Evolutionary conservation across 2,113 vertebrate genomes (phyloP), one percentile per base, ranked within the genome.

Genomic region (Cnemophilus loriae): DNA sequence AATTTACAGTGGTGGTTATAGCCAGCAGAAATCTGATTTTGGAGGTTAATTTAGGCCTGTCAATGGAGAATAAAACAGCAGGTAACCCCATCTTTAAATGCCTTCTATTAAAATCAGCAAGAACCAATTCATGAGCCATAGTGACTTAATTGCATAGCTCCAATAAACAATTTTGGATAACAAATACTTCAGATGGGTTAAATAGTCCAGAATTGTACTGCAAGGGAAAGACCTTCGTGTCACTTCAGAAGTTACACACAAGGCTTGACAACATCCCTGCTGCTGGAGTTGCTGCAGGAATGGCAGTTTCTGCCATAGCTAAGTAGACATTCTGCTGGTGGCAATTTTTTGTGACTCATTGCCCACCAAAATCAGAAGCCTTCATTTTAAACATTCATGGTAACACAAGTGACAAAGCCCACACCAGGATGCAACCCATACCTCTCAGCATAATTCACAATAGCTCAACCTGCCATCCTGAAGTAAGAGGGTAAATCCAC

Each of bases 51-150:
- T 83, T 67, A 77, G 56, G 47, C 27, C 39, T 80, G 68, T 64
- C 96, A 86, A 6, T 10, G 7, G 35, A 93, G 30, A 90, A 73
- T 74, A 77, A 96, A 93, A 67, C 68, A 91, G 39, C 92, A 93
- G 68, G 78, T 84, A 90, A 84, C 7, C 37, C 33, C 39, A 56
- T 80, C 42, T 88, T 80, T 32, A 73, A 85, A 90, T 69, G 52
- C 33, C 24, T 65, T 12, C 63, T 60, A 67, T 86, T 86, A 92
- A 95, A 94, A 93, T 22, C 85, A 88, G 42, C 85, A 88, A 94
- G 82, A 90, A 80, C 57, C 59, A 39, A 69, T 79, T 90, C 70
- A 70, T 16, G 50, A 95, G 21, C 63, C 78, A 55, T 9, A 70
- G 39, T 50, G 18, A 85, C 53, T 94, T 87, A 95, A 95, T 69